These are phyloP conservation scores for Pseudonaja textilis DNA, from an alignment of 2,113 vertebrate genomes.

Conservation along the genomic window DNA sequence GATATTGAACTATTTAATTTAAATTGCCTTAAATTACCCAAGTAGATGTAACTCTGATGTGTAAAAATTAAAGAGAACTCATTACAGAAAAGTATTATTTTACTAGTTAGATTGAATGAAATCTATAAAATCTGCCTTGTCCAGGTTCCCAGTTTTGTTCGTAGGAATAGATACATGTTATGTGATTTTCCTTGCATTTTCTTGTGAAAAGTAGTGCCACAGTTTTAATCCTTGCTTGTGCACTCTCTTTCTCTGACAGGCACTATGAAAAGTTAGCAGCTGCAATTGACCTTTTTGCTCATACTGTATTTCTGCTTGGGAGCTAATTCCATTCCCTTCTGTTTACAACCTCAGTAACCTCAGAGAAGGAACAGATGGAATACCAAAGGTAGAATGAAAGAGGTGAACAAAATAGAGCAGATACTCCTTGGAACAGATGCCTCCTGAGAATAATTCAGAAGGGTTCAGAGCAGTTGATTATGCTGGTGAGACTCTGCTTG, in stretches of 20 bases:
- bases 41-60: neutral
- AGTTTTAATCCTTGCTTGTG: conserved; percentile 3
- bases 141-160: conserved; percentile 9
- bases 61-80: neutral
- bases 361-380: neutral
- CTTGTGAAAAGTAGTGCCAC: neutral
- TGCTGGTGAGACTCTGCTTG: conserved; percentile 10
- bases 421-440: neutral
- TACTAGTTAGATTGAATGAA: neutral
- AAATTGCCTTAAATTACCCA: neutral
- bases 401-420: neutral
- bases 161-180: neutral
- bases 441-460: neutral
- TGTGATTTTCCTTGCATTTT: conserved; percentile 22
- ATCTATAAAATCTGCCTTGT: neutral
- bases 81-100: neutral
- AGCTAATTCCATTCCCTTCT: conserved; percentile 2
- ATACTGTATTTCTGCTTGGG: conserved; percentile 4
- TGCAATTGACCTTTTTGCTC: conserved; percentile 28
- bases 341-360: conserved; percentile 29
- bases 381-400: conserved; percentile 27
- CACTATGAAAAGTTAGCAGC: conserved; percentile 15
- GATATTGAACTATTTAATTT: neutral
- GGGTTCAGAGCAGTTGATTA: neutral
- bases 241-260: neutral